Base-by-base conservation (phyloP, 2,797 vertebrate species). In the Pseudopleuronectes americanus region DNA sequence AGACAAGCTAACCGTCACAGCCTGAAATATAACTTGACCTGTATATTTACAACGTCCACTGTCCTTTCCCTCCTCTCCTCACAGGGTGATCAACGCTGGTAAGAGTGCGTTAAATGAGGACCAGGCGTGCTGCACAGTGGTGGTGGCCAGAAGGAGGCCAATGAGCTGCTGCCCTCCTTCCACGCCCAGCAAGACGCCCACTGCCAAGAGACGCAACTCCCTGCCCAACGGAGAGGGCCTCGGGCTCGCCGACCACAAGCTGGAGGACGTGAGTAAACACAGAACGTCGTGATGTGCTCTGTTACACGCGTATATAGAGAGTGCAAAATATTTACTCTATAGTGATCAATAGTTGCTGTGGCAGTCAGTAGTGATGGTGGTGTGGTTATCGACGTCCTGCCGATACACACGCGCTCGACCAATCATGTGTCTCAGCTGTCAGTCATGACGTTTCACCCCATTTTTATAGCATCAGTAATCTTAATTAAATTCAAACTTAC, bases 51-150 rank as follows among this genome's bases (percentile, higher is more conserved):
- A 4, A 0, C 38, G 3, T 8, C 22, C 23, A 26, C 21, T 14
- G 22, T 31, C 17, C 8, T 12, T 7, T n/a, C 31, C 4, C 48
- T 38, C 5, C 6, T 71, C 4, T 68, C 77, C 4, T 68, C 77
- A 24, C 91, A 98, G 97, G 87, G 97, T 99, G 67, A 98, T 99
- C 83, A 99, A 99, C 79, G 97, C 97, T 1, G 97, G 97, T 8
- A 99, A 99, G 87, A 99, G 97, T 76, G 94, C 96, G 0, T 93
- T 98, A 84, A 99, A 99, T 26, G 97, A 99, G 89, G 97, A 99
- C 92, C 97, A 99, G 90, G 97, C 97, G 16, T 97, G 96, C 91
- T 99, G 97, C 68, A 97, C 98, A 77, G 94, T 99, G 74, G 94
- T 99, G 4, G 89, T 94, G 58, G 95, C 97, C 22, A 95, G 94